Evolutionary conservation across 1,140 invertebrate genomes (phyloP).

Genomic region (Neotoxoptera formosana): DNA sequence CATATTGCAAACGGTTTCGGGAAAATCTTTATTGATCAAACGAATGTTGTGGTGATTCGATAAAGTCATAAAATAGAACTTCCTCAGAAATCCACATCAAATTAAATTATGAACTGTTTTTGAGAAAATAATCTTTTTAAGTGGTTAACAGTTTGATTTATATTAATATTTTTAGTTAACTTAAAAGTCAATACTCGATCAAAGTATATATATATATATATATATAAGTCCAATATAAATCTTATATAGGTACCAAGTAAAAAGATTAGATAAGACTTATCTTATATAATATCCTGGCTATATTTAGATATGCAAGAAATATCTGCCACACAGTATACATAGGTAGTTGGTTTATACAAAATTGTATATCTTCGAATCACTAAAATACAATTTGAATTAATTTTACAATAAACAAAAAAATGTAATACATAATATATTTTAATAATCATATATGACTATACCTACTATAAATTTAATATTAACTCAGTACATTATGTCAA

Average conservation of each 20-base stretch:
- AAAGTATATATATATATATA: too few species aligned
- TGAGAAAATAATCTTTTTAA: neutral
- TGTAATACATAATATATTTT: too few species aligned
- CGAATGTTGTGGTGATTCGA: neutral
- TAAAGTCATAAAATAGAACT: neutral
- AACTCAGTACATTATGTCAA: neutral
- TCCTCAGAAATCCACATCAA: neutral
- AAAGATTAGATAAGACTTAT: too few species aligned
- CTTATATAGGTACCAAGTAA: too few species aligned
- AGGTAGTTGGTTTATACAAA: neutral
- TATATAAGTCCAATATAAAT: too few species aligned
- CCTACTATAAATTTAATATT: neutral
- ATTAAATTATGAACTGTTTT: neutral
- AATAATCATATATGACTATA: neutral
- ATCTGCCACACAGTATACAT: neutral
- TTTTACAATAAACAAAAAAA: too few species aligned
- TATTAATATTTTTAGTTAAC: too few species aligned
- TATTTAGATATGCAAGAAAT: neutral
- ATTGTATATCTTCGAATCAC: neutral
- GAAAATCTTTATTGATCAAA: neutral
- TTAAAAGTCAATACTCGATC: neutral
- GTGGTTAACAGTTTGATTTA: neutral
- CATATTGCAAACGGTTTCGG: neutral
- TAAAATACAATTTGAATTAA: too few species aligned
- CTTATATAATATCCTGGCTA: neutral